Evolutionary conservation across 2,797 vertebrate species (phyloP).

Genomic region (Rhodeus uyekii): DNA sequence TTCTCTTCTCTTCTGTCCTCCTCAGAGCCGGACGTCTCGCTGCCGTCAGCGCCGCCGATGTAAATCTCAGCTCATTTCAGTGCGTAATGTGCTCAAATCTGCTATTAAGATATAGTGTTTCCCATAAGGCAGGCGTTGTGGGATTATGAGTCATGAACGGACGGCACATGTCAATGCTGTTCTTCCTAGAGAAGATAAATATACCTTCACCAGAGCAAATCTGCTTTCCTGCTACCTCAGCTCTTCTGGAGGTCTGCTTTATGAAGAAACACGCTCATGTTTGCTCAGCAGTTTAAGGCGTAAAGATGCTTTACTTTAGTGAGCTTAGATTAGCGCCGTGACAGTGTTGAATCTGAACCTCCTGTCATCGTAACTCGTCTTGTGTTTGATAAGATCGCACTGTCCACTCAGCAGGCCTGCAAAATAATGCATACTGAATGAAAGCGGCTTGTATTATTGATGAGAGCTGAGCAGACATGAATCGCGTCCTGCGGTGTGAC

Average conservation of each 20-base stretch:
- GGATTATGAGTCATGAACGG: constrained; percentile 44
- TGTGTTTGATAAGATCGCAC: constrained; percentile 1
- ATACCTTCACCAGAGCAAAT: constrained; percentile 55
- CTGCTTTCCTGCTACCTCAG: constrained; percentile 63
- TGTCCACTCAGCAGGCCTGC: constrained; percentile 40
- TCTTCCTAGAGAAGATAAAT: constrained; percentile 67
- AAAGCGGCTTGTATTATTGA: constrained; percentile 15
- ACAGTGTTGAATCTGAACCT: constrained; percentile 28
- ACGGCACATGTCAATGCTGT: constrained; percentile 54
- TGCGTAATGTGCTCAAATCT: constrained; percentile 24
- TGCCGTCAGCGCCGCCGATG: not conserved
- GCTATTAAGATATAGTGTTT: constrained; percentile 33
- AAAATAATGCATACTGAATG: constrained; percentile 22
- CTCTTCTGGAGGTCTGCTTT: constrained; percentile 63
- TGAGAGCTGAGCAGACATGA: not conserved
- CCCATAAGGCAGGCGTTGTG: constrained; percentile 41
- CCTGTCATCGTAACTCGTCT: constrained; percentile 4
- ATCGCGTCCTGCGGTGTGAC: not conserved
- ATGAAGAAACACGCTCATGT: constrained; percentile 60
- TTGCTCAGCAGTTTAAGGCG: constrained; percentile 57
- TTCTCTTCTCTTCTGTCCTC: not conserved
- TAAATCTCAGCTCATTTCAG: not conserved
- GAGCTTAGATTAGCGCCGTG: constrained; percentile 48
- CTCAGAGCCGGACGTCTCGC: not conserved
- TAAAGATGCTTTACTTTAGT: constrained; percentile 53